phyloP scores from a whole-genome alignment of 2,888 invertebrate genomes.

The Caenorhabditis drosophilae region DNA sequence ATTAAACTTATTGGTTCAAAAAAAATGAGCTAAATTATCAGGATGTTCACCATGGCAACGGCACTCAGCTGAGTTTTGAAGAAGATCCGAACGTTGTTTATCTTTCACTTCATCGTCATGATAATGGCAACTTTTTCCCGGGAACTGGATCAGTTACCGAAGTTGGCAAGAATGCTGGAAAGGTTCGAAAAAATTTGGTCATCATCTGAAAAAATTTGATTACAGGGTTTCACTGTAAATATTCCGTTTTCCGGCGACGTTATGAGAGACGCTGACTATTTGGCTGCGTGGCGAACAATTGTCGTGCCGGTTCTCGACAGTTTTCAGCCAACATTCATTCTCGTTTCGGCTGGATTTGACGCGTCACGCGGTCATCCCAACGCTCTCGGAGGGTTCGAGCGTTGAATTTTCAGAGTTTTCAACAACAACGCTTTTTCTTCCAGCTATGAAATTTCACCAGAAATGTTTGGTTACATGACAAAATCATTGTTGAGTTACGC shows the following conservation, averaged over 20 bases:
- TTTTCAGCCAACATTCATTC: slow-evolving; percentile 72
- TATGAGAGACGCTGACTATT: slow-evolving; percentile 89
- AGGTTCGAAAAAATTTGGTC: slow-evolving; percentile 14
- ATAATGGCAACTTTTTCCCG: slow-evolving; percentile 95
- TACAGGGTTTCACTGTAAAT: slow-evolving; percentile 87
- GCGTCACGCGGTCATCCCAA: slow-evolving; percentile 92
- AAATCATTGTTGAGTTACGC: slow-evolving; percentile 87
- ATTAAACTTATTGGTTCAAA: no score
- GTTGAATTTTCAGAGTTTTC: slow-evolving; percentile 6
- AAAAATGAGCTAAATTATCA: no score
- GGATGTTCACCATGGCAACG: slow-evolving; percentile 75
- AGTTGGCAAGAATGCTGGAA: slow-evolving; percentile 70
- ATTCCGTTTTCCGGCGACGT: slow-evolving; percentile 91
- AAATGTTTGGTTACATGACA: slow-evolving; percentile 85
- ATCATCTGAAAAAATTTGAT: neutral
- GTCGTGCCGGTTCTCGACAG: slow-evolving; percentile 91
- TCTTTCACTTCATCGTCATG: slow-evolving; percentile 95
- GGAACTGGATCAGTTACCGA: slow-evolving; percentile 94
- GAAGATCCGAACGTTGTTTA: slow-evolving; percentile 91
- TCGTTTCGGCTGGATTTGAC: slow-evolving; percentile 98
- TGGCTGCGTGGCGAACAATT: slow-evolving; percentile 86
- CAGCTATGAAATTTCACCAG: slow-evolving; percentile 91
- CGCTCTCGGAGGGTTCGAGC: slow-evolving; percentile 81
- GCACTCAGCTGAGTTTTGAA: slow-evolving; percentile 97
- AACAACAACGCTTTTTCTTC: slow-evolving; percentile 70